Base-by-base conservation (phyloP, 2,113 vertebrate genomes). In the Trichomycterus rosablanca region DNA sequence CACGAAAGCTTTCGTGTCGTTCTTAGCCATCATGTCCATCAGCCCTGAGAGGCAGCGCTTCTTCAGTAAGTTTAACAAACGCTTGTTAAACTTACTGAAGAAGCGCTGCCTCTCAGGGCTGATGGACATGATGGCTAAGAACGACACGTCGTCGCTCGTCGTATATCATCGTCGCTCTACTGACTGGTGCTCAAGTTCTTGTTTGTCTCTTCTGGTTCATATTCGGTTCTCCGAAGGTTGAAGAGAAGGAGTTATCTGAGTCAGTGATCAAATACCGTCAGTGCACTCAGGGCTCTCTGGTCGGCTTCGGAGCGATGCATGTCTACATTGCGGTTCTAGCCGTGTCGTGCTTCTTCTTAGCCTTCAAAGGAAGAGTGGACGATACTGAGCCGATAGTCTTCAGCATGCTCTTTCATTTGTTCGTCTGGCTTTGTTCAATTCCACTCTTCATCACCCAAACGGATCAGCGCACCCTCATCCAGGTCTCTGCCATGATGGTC, bases 381-480 rank as follows among this genome's bases (percentile, higher is more conserved):
- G 82, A 87, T 59, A 82, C 85, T 0, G 76, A 80, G 2, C 71
- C 74, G 48, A 85, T 84, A 7, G 82, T 84, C 28, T 87, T 84
- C 16, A 84, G 81, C 71, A 82, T 86, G 81, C 67, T 87, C 12
- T 75, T 86, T 67, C 83, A 83, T 46, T 65, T 57, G 39, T 44
- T 57, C 4, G 24, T 40, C 26, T 57, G 54, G 54, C 9, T 57
- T 26, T 57, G 54, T 7, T 84, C 83, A 32, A 73, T 83, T 45
- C 80, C 81, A 2, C 7, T 53, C 60, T 63, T 63, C 23, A 44
- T 63, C 49, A 51, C 35, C 0, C 20, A 50, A 9, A 2, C 11
- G 12, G 54, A 57, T 12, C 54, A 16, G 24, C 23, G 39, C 2
- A 4, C 54, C 12, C 26, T 43, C 26, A 8, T 14, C 24, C 54